Conservation (phyloP, 2,797 vertebrate genomes). For the Melanotaenia trifasciata region DNA sequence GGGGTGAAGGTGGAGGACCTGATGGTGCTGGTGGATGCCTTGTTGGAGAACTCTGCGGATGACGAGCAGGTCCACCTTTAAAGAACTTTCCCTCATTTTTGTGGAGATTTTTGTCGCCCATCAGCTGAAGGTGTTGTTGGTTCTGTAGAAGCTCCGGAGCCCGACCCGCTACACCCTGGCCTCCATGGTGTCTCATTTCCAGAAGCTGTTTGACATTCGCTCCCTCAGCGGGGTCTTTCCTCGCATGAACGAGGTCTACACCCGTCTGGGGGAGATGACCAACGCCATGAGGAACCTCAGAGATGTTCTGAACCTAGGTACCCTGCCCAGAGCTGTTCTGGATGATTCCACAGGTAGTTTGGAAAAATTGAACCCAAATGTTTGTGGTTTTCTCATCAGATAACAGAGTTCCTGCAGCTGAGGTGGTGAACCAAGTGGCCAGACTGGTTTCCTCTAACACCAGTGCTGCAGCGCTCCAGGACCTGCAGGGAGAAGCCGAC, state of each 20-base stretch:
- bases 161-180: conserved; percentile 82
- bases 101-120: too few species aligned
- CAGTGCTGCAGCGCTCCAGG: conserved; percentile 57
- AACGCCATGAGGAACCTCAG: conserved; percentile 88
- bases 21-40: conserved; percentile 85
- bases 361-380: neutral
- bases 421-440: conserved; percentile 86
- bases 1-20: conserved; percentile 85
- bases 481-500: conserved; percentile 85
- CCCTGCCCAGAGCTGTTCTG: too few species aligned
- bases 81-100: neutral
- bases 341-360: neutral
- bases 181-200: conserved; percentile 90
- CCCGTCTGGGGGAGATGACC: conserved; percentile 87
- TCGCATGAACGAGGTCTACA: conserved; percentile 92
- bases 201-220: conserved; percentile 89
- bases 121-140: neutral
- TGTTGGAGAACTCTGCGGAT: conserved; percentile 84
- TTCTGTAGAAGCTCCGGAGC: conserved; percentile 76
- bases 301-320: conserved; percentile 87
- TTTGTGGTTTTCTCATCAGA: conserved; percentile 75
- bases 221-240: conserved; percentile 88
- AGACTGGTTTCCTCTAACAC: conserved; percentile 77
- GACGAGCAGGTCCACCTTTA: conserved; percentile 44
- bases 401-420: conserved; percentile 79